Conservation (phyloP, 2,888 invertebrate genomes). For the Stenodera caucasica region DNA sequence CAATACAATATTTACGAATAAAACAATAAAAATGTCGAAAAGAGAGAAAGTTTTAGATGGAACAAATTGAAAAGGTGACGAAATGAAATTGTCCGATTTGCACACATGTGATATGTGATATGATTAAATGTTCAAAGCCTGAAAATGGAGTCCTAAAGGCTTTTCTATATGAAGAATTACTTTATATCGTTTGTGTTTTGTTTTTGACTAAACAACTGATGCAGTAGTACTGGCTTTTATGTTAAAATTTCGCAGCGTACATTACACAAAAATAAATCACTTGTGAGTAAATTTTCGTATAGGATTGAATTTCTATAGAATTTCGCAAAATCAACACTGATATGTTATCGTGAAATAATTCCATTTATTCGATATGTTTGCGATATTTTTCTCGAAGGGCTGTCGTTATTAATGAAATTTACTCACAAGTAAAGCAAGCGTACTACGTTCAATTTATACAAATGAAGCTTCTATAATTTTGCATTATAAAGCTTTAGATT, state of each 20-base stretch:
- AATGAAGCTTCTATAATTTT: constrained; percentile 22
- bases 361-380: not conserved
- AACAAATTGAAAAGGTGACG: not conserved
- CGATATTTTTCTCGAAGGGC: not conserved
- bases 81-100: constrained; percentile 11
- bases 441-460: constrained; percentile 25
- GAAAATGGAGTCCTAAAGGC: constrained; percentile 21
- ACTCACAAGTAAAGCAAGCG: constrained; percentile 31
- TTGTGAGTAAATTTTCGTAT: constrained; percentile 25
- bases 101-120: constrained; percentile 31
- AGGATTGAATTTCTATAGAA: no score
- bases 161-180: constrained; percentile 5
- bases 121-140: constrained; percentile 26
- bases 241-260: constrained; percentile 19
- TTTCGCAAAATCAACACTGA: not conserved
- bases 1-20: no score
- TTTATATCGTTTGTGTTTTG: not conserved
- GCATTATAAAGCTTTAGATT: not conserved
- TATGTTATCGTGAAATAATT: not conserved
- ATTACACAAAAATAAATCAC: constrained; percentile 25
- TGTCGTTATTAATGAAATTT: constrained; percentile 15
- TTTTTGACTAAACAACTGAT: constrained; percentile 23
- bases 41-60: not conserved
- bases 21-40: no score
- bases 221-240: constrained; percentile 5